These are phyloP conservation scores for Pinctada fucata DNA, from an alignment of 2,888 invertebrate species.

Conservation along the genomic window DNA sequence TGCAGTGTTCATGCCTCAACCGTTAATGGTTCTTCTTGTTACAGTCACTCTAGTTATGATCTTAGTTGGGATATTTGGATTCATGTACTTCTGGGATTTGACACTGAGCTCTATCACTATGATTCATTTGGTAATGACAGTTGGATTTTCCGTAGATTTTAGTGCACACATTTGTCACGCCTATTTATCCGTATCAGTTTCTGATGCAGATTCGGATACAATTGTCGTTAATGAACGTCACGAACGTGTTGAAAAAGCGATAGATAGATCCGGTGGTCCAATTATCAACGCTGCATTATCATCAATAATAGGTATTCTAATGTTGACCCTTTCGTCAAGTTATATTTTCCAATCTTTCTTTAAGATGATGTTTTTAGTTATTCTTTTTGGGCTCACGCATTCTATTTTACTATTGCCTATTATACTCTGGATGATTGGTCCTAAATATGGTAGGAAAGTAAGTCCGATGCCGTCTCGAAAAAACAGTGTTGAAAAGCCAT, in stretches of 20 bases:
- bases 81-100: slow-evolving; percentile 49
- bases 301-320: slow-evolving; percentile 56
- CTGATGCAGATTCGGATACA: no score
- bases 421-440: slow-evolving; percentile 30
- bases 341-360: slow-evolving; percentile 63
- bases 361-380: slow-evolving; percentile 60
- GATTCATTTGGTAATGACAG: slow-evolving; percentile 60
- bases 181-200: slow-evolving; percentile 8
- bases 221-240: slow-evolving; percentile 12
- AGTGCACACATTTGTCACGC: slow-evolving; percentile 33
- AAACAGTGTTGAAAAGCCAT: no score
- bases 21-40: slow-evolving; percentile 56
- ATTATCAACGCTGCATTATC: slow-evolving; percentile 63
- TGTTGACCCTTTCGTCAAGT: slow-evolving; percentile 53
- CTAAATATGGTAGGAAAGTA: no score
- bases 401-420: slow-evolving; percentile 59
- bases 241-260: slow-evolving; percentile 45
- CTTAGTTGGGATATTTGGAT: slow-evolving; percentile 61
- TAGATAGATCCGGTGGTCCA: slow-evolving; percentile 54
- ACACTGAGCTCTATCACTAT: slow-evolving; percentile 51
- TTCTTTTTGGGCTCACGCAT: slow-evolving; percentile 56
- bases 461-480: no score
- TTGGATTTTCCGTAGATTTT: slow-evolving; percentile 61
- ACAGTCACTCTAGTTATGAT: slow-evolving; percentile 61
- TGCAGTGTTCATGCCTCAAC: slow-evolving; percentile 62